Base-by-base conservation (phyloP, 2,113 vertebrate species). In the Papio anubis region DNA sequence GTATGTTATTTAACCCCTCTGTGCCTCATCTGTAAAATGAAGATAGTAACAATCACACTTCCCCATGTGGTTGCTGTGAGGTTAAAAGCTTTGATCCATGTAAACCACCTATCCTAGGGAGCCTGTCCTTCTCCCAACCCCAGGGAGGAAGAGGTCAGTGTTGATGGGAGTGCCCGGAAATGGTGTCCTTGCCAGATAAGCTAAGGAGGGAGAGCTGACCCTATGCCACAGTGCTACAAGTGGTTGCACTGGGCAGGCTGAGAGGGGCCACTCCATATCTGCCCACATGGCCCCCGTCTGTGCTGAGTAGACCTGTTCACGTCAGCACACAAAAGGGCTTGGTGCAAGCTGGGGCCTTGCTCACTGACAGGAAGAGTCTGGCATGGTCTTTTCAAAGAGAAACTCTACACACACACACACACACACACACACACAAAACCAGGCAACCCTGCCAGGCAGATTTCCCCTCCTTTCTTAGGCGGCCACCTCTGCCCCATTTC, bases 281-380 rank as follows among this genome's bases (percentile, higher is more conserved):
- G 50, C 7, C 38, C 25, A 11, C 0, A 16, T 2, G 1, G 38
- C 30, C 20, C 20, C 61, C 1, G 0, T 27, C 27, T 68, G 30
- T 18, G 64, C 66, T 59, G 32, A 81, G 75, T 35, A 66, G 79
- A 66, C 52, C 52, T 66, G 20, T 68, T 66, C 94, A 27, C 40
- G 3, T 78, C 18, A 68, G 66, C 48, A 75, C 64, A n/a, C 18
- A 40, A 4, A 76, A 16, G 25, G 21, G 25, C 40, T 59, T 76
- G 61, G 68, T 57, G 5, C 75, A 66, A 66, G 55, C 32, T 70
- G 16, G 52, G 55, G 38, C 27, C 14, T 64, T 89, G 70, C 23
- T 79, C 45, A 38, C 6, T n/a, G 68, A 75, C 55, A 86, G 38
- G 79, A 70, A 82, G 70, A 21, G 17, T 73, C 83, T 78, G 93